Conservation (phyloP, 53 echinoderm and acorn worm genomes). For the Mesocentrotus franciscanus region DNA sequence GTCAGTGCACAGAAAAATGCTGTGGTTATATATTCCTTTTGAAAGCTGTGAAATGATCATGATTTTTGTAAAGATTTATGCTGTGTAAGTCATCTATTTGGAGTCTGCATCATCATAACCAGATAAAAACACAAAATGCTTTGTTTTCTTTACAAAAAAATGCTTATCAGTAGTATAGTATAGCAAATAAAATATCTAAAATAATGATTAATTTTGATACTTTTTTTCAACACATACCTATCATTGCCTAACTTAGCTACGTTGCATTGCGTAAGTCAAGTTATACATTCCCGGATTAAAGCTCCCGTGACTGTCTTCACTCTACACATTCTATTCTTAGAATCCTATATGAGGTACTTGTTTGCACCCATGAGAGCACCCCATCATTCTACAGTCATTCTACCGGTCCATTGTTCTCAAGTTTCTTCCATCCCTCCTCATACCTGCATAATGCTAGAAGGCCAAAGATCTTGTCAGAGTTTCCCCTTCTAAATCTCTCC, state of each 20-base stretch:
- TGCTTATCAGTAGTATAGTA: too few species aligned
- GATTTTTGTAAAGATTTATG: not conserved
- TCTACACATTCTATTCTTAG: constrained; percentile 30
- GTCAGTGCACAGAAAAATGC: not conserved
- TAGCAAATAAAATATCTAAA: not conserved
- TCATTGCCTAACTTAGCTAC: not conserved
- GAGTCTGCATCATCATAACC: not conserved
- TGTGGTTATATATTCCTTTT: not conserved
- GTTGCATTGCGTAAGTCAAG: not conserved
- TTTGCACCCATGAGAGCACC: constrained; percentile 13
- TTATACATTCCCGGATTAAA: not conserved
- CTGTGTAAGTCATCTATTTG: not conserved
- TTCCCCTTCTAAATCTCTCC: constrained; percentile 9
- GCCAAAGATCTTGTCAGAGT: constrained; percentile 46
- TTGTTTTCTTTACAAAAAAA: not conserved
- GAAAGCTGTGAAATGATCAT: not conserved
- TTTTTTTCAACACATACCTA: not conserved
- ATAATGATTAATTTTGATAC: not conserved
- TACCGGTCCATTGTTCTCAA: constrained; percentile 4
- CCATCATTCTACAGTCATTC: not conserved
- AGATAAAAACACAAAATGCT: not conserved
- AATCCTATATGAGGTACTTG: constrained; percentile 12
- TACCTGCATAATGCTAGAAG: not conserved
- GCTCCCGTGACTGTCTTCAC: not conserved
- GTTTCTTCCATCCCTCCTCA: not conserved